Evolutionary conservation across 2,888 invertebrate genomes (phyloP).

Genomic region (Leptopilina syphax): DNA sequence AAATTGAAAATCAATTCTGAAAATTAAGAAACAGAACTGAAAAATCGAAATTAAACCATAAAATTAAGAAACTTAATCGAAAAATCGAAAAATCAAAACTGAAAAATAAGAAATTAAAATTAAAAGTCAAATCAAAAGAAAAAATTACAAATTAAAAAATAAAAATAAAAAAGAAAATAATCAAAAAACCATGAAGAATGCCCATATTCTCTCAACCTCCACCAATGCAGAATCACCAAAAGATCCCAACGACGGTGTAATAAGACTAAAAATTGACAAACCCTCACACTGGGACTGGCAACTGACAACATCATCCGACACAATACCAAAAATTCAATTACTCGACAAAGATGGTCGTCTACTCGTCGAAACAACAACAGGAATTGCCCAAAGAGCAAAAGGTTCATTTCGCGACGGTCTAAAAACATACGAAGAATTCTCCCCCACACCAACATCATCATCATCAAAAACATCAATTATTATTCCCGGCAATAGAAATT

Average conservation of each 20-base stretch:
- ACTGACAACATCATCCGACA: conserved; percentile 69
- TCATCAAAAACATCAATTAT: conserved; percentile 19
- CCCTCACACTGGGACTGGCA: conserved; percentile 72
- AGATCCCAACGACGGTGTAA: conserved; percentile 64
- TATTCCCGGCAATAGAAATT: conserved; percentile 63
- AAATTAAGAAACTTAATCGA: no score
- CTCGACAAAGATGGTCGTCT: conserved; percentile 69
- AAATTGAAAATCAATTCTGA: no score
- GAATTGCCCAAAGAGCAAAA: conserved; percentile 70
- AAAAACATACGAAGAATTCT: conserved; percentile 64
- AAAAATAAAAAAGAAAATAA: no score
- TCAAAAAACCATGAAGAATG: conserved; percentile 62
- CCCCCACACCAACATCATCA: conserved; percentile 45
- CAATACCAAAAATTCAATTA: conserved; percentile 68
- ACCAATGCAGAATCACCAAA: conserved; percentile 45
- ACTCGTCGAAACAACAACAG: conserved; percentile 69
- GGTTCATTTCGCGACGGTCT: conserved; percentile 69
- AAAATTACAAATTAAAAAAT: no score
- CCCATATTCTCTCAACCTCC: conserved; percentile 55
- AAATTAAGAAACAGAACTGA: no score
- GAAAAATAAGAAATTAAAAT: no score
- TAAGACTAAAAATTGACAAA: conserved; percentile 69
- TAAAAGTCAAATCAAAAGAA: no score
- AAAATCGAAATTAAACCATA: no score
- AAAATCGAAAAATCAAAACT: no score